phyloP scores from a whole-genome alignment of 2,888 invertebrate species.

The Fragum fragum region DNA sequence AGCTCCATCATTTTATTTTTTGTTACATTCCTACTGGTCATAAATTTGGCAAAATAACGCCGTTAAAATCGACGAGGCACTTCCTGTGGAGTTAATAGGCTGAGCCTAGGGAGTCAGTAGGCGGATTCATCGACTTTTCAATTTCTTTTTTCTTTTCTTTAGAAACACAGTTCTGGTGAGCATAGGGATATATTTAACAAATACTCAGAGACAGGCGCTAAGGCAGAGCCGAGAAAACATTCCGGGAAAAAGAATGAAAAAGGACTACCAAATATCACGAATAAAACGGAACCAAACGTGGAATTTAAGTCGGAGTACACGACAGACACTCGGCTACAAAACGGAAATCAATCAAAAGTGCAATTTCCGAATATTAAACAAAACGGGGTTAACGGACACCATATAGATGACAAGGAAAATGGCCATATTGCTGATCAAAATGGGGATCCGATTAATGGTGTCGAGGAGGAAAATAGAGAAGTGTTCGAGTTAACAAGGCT shows the following conservation, averaged over 20 bases:
- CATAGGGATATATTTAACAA: constrained; percentile 70
- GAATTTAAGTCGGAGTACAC: neutral
- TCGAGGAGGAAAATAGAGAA: constrained; percentile 49
- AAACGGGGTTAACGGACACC: constrained; percentile 22
- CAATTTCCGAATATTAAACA: constrained; percentile 52
- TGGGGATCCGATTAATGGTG: neutral
- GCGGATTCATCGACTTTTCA: no score
- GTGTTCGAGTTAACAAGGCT: constrained; percentile 63
- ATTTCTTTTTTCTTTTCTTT: no score
- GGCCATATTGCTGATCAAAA: neutral
- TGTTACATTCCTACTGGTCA: no score
- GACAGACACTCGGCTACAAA: neutral
- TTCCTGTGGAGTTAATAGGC: no score
- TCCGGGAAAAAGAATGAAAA: constrained; percentile 28
- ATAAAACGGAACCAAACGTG: neutral
- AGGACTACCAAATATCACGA: constrained; percentile 44
- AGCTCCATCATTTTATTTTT: no score
- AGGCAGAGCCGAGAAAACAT: constrained; percentile 41
- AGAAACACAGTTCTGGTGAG: constrained; percentile 38
- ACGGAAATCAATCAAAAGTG: constrained; percentile 7
- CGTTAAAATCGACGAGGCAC: no score
- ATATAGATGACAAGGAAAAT: neutral
- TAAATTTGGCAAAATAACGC: no score
- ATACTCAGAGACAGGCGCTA: constrained; percentile 78
- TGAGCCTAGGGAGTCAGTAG: no score